These are phyloP conservation scores for Sebastes kiyomatsui DNA, from an alignment of 2,797 vertebrate genomes.

Conservation along the genomic window DNA sequence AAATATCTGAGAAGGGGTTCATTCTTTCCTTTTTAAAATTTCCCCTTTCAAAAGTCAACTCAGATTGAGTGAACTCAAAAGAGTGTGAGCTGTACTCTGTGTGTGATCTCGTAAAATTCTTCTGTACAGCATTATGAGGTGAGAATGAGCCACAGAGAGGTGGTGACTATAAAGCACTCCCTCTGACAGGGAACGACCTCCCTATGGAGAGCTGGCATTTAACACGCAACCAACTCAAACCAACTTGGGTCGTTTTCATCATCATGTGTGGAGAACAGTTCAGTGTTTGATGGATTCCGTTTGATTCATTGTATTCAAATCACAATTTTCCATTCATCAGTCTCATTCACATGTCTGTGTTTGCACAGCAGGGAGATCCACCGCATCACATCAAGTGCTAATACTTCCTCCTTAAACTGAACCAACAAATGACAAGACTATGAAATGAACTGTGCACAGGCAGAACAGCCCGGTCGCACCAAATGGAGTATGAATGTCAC, in stretches of 20 bases:
- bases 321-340: not conserved
- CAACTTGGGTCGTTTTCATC: not conserved
- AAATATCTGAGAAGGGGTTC: not conserved
- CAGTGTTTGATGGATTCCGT: not conserved
- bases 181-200: not conserved
- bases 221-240: not conserved
- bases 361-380: not conserved
- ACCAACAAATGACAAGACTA: not conserved
- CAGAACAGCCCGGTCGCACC: not conserved
- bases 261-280: not conserved
- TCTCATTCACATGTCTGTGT: not conserved
- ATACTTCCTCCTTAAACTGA: not conserved
- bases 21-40: not conserved
- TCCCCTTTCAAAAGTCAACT: not conserved
- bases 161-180: not conserved
- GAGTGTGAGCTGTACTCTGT: not conserved
- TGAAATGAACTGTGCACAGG: not conserved
- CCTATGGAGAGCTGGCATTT: not conserved
- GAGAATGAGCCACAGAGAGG: not conserved
- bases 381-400: constrained; percentile 10
- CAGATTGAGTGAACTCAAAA: not conserved
- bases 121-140: not conserved
- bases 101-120: not conserved
- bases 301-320: not conserved
- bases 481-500: no score